These are phyloP conservation scores for Crioceris asparagi DNA, from an alignment of 2,888 invertebrate genomes.

Conservation along the genomic window DNA sequence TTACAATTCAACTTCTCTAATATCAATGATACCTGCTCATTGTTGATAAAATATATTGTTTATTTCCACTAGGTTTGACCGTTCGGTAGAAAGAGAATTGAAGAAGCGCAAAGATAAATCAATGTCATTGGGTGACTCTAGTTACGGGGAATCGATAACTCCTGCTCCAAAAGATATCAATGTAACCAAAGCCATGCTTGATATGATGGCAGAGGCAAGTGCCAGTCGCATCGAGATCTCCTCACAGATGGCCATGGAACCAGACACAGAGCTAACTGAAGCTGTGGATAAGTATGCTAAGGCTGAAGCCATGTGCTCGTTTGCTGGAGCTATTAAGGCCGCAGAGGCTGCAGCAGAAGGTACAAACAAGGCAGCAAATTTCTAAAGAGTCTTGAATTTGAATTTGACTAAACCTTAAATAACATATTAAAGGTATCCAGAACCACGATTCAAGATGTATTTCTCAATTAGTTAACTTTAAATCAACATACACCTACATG, in stretches of 20 bases:
- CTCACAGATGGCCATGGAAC: conserved; percentile 23
- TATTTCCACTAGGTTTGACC: conserved; percentile 33
- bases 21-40: too few species aligned
- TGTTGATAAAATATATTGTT: too few species aligned
- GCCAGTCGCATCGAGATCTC: conserved; percentile 31
- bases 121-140: not conserved
- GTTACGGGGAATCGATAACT: conserved; percentile 2
- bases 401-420: too few species aligned
- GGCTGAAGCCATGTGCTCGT: conserved; percentile 37
- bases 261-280: conserved; percentile 35
- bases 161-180: conserved; percentile 12
- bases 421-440: too few species aligned
- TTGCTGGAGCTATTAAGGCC: conserved; percentile 38
- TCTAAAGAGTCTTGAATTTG: too few species aligned
- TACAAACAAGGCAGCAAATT: conserved; percentile 5
- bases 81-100: conserved; percentile 28
- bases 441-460: too few species aligned
- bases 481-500: too few species aligned
- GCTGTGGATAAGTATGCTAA: conserved; percentile 38
- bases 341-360: conserved; percentile 37
- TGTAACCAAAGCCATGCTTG: conserved; percentile 16
- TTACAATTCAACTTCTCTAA: too few species aligned
- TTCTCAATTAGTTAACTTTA: too few species aligned
- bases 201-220: conserved; percentile 26
- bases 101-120: conserved; percentile 21